Evolutionary conservation across 2,113 vertebrate genomes (phyloP).

Genomic region (Xenus cinereus): DNA sequence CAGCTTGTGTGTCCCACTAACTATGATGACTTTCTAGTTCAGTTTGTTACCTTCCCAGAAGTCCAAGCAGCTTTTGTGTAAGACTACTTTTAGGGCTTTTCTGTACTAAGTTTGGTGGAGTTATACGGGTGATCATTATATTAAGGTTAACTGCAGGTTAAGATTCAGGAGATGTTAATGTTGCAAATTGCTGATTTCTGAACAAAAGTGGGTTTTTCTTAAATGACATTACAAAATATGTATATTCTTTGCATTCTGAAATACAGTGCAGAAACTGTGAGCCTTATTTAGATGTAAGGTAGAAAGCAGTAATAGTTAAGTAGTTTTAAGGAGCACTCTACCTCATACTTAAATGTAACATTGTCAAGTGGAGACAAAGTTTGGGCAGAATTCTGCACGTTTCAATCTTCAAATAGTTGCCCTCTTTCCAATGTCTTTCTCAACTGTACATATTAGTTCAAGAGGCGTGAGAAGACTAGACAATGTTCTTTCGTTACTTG

Average conservation of each 20-base stretch:
- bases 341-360: not conserved
- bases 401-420: not conserved
- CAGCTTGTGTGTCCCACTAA: not conserved
- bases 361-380: not conserved
- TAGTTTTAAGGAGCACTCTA: not conserved
- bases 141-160: not conserved
- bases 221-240: not conserved
- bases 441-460: fast-evolving
- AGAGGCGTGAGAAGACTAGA: not conserved
- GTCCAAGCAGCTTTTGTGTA: not conserved
- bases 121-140: not conserved
- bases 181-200: not conserved
- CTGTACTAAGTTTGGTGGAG: not conserved
- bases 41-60: not conserved
- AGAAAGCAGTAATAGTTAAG: not conserved
- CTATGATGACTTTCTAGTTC: not conserved
- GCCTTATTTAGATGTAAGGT: not conserved
- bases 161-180: not conserved
- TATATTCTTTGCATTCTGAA: not conserved
- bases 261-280: not conserved
- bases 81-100: not conserved
- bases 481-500: not conserved
- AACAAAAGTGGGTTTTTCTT: not conserved
- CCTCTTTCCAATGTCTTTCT: not conserved
- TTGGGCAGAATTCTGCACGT: fast-evolving